phyloP scores from a whole-genome alignment of 2,797 vertebrate genomes.

The Astyanax mexicanus region DNA sequence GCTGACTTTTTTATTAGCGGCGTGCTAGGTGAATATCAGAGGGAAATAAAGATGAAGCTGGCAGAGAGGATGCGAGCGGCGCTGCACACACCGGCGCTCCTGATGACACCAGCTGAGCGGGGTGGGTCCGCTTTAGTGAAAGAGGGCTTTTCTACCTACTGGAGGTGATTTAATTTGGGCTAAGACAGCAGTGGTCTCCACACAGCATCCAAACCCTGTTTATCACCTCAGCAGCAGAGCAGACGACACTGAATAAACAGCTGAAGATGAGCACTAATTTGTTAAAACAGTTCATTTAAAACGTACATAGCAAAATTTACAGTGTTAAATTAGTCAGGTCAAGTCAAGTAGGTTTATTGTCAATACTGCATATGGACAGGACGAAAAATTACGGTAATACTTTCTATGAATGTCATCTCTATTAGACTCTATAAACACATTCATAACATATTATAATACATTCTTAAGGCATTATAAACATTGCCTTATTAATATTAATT shows the following conservation, averaged over 20 bases:
- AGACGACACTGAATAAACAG: slow-evolving; percentile 12
- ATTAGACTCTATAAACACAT: too few species aligned
- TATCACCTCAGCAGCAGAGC: slow-evolving; percentile 79
- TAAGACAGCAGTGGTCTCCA: slow-evolving; percentile 68
- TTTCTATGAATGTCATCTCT: too few species aligned
- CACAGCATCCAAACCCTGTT: slow-evolving; percentile 76
- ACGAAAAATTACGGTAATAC: too few species aligned
- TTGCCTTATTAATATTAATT: too few species aligned
- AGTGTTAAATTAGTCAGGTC: too few species aligned
- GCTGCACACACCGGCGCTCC: slow-evolving; percentile 43
- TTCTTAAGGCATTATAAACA: too few species aligned
- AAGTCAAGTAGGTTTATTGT: too few species aligned
- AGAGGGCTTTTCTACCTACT: slow-evolving; percentile 55
- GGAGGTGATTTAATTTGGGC: slow-evolving; percentile 66
- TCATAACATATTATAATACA: too few species aligned
- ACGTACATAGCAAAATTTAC: too few species aligned
- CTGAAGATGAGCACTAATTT: too few species aligned
- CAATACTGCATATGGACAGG: too few species aligned
- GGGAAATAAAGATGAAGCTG: slow-evolving; percentile 67
- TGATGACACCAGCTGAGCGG: slow-evolving; percentile 56
- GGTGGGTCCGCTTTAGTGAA: slow-evolving; percentile 64
- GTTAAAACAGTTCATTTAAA: too few species aligned
- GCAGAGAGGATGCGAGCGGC: slow-evolving; percentile 53
- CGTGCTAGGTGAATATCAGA: slow-evolving; percentile 65
- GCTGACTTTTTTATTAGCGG: slow-evolving; percentile 38